These are phyloP conservation scores for Casuarius casuarius DNA, from an alignment of 2,113 vertebrate species.

Conservation along the genomic window DNA sequence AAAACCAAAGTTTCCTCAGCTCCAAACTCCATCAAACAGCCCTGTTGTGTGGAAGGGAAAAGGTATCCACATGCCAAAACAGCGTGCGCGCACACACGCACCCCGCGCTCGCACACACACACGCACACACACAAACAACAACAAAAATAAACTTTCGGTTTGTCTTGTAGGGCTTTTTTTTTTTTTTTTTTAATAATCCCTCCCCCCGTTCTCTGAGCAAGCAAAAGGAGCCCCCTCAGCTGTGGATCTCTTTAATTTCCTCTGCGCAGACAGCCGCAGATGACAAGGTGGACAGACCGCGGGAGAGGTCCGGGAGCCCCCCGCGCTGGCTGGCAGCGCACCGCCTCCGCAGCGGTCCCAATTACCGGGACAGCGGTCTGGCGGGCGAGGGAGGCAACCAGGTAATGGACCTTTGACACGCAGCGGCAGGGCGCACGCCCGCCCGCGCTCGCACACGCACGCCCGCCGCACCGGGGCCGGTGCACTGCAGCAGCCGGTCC, in stretches of 20 bases:
- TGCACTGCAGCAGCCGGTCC: not conserved
- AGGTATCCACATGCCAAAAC: slow-evolving; percentile 67
- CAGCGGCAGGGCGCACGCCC: slow-evolving; percentile 44
- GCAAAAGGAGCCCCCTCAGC: not conserved
- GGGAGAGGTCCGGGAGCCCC: slow-evolving; percentile 15
- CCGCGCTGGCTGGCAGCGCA: slow-evolving; percentile 42
- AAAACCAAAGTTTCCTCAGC: slow-evolving; percentile 76
- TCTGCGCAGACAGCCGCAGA: slow-evolving; percentile 49
- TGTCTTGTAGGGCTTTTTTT: not conserved
- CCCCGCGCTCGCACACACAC: not conserved
- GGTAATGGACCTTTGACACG: slow-evolving; percentile 70
- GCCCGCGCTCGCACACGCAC: not conserved
- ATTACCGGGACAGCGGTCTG: slow-evolving; percentile 69
- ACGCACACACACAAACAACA: not conserved
- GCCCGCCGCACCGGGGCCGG: not conserved
- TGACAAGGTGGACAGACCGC: slow-evolving; percentile 54
- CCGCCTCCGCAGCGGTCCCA: slow-evolving; percentile 62
- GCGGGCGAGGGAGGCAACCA: slow-evolving; percentile 55
- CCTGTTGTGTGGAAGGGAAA: slow-evolving; percentile 35
- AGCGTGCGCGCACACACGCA: not conserved
- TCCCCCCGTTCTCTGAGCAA: not conserved
- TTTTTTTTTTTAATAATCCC: not conserved
- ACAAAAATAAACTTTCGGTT: not conserved
- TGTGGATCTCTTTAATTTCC: slow-evolving; percentile 15
- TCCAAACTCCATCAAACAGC: slow-evolving; percentile 76